Evolutionary conservation across 2,888 invertebrate species (phyloP).

Genomic region (Prenolepis imparis): DNA sequence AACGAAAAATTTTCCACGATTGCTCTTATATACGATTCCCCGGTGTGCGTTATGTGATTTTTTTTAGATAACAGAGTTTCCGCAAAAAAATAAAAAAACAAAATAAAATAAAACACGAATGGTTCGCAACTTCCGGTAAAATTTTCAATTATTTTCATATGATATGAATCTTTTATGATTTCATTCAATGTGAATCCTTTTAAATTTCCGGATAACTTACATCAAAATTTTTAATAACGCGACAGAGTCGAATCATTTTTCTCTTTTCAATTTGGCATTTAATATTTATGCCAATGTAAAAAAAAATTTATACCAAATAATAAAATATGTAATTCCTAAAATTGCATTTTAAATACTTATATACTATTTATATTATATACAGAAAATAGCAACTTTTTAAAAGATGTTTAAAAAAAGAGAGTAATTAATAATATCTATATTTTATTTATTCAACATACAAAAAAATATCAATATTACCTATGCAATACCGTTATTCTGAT

Average conservation of each 20-base stretch:
- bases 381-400: not conserved
- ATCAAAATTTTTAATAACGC: not conserved
- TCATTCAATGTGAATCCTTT: not conserved
- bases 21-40: conserved; percentile 3
- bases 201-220: not conserved
- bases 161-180: no score
- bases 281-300: not conserved
- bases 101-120: not conserved
- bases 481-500: not conserved
- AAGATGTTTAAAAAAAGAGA: not conserved
- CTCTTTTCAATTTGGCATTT: not conserved
- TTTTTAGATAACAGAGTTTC: conserved; percentile 42
- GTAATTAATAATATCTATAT: not conserved
- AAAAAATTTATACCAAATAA: no score
- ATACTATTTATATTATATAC: not conserved
- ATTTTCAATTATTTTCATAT: conserved; percentile 2
- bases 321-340: not conserved
- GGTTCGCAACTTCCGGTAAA: not conserved
- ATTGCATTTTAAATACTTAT: not conserved
- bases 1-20: conserved; percentile 61
- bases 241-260: not conserved
- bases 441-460: not conserved
- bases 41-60: conserved; percentile 38
- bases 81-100: not conserved
- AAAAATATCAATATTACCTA: no score